Evolutionary conservation across 2,797 vertebrate species (phyloP).

Genomic region (Pipistrellus nathusii): DNA sequence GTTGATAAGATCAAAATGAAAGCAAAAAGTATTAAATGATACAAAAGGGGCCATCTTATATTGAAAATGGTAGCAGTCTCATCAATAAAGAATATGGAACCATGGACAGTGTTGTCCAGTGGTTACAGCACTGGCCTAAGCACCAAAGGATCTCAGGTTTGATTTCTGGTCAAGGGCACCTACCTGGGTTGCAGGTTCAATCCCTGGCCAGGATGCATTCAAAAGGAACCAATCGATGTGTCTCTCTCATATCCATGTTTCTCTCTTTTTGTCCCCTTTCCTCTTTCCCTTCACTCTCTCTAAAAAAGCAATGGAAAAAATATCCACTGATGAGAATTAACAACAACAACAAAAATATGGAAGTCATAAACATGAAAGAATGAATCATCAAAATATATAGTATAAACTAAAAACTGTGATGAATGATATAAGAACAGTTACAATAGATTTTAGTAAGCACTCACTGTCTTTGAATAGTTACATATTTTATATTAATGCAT

Average conservation of each 20-base stretch:
- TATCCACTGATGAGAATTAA: too few species aligned
- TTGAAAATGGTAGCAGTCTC: background rate
- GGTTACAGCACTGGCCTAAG: background rate
- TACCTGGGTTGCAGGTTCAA: background rate
- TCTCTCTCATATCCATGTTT: background rate
- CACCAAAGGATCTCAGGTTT: background rate
- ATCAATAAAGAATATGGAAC: background rate
- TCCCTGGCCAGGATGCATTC: background rate
- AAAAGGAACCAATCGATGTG: background rate
- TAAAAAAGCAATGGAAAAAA: background rate
- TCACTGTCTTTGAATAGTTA: background rate
- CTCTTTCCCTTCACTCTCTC: background rate
- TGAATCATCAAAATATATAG: background rate
- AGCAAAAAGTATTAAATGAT: background rate
- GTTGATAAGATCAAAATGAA: slow-evolving; percentile 2
- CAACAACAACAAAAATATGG: background rate
- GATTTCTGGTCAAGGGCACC: background rate
- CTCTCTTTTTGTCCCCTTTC: background rate
- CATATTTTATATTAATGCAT: background rate
- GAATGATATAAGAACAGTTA: background rate
- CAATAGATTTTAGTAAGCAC: background rate
- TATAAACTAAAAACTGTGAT: background rate
- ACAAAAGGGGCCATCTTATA: background rate
- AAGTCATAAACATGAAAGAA: background rate
- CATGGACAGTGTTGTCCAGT: background rate